These are phyloP conservation scores for Blennius ocellaris DNA, from an alignment of 2,113 vertebrate genomes.

Conservation along the genomic window DNA sequence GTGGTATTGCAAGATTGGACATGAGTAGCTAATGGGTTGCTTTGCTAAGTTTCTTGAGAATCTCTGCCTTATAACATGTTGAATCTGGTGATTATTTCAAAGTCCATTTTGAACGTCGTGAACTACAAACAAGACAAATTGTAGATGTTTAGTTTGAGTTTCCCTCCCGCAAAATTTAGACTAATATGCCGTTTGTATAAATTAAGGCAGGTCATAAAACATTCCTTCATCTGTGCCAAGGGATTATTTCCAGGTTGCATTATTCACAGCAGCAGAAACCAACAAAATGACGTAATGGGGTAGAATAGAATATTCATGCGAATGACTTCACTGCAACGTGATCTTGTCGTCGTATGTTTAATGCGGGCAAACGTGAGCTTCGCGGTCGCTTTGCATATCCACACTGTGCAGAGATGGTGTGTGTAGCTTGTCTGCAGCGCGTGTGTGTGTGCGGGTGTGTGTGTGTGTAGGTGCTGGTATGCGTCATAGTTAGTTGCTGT, in stretches of 20 bases:
- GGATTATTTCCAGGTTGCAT: conserved; percentile 9
- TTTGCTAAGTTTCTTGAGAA: too few species aligned
- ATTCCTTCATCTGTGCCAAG: background rate
- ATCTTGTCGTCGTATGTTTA: background rate
- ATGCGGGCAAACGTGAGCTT: background rate
- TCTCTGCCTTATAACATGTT: too few species aligned
- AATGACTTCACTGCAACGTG: background rate
- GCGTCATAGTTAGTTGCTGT: conserved; percentile 81
- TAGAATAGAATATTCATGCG: conserved; percentile 7
- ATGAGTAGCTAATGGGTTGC: too few species aligned
- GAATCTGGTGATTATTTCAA: too few species aligned
- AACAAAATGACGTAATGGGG: background rate
- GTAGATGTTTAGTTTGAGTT: too few species aligned
- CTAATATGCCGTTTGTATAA: background rate
- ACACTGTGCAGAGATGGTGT: background rate
- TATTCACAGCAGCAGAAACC: background rate
- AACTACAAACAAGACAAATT: too few species aligned
- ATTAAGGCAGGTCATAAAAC: conserved; percentile 9
- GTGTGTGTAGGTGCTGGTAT: conserved; percentile 69
- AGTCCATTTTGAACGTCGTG: too few species aligned
- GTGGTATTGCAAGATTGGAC: too few species aligned
- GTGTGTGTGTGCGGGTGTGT: conserved; percentile 31
- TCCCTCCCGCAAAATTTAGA: too few species aligned
- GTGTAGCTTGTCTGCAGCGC: background rate
- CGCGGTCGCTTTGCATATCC: conserved; percentile 17